Conservation (phyloP, 35 echinoderm and acorn worm genomes). For the Apostichopus californicus region DNA sequence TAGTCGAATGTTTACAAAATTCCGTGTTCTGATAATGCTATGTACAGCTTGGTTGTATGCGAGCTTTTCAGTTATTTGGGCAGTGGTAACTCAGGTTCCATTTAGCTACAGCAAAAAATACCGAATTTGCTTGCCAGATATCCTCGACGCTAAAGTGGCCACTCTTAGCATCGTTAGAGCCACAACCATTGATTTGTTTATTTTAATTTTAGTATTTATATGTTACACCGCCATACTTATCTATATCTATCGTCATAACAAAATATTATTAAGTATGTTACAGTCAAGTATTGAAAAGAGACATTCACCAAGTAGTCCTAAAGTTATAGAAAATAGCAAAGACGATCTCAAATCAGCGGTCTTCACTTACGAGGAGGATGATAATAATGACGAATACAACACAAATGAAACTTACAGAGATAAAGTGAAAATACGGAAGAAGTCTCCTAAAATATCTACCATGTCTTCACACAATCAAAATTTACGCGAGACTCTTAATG, state of each 20-base stretch:
- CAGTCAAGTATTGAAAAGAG: conserved; percentile 4
- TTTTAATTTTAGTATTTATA: conserved; percentile 7
- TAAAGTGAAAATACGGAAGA: neutral
- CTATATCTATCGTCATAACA: conserved; percentile 53
- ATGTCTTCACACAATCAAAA: neutral
- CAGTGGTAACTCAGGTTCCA: neutral
- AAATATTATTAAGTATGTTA: conserved; percentile 2
- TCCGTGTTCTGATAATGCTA: conserved; percentile 3
- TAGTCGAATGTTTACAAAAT: conserved; percentile 21
- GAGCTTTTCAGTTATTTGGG: neutral
- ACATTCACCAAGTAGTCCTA: neutral
- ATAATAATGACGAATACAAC: neutral
- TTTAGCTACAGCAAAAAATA: conserved; percentile 15
- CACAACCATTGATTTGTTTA: conserved; percentile 23
- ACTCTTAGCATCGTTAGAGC: conserved; percentile 42
- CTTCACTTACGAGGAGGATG: neutral
- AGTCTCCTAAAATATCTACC: neutral
- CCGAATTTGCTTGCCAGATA: conserved; percentile 43
- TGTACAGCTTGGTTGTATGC: conserved; percentile 29
- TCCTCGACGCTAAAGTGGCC: neutral
- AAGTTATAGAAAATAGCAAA: neutral
- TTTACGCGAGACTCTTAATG: neutral
- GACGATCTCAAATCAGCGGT: neutral
- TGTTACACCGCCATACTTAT: conserved; percentile 48
- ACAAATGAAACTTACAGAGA: neutral